Percentiles rank a stretch among this genome's conserved stretches.
Evolutionary conservation across 2,113 vertebrate species (phyloP).

Genomic region (Tor tambroides): DNA sequence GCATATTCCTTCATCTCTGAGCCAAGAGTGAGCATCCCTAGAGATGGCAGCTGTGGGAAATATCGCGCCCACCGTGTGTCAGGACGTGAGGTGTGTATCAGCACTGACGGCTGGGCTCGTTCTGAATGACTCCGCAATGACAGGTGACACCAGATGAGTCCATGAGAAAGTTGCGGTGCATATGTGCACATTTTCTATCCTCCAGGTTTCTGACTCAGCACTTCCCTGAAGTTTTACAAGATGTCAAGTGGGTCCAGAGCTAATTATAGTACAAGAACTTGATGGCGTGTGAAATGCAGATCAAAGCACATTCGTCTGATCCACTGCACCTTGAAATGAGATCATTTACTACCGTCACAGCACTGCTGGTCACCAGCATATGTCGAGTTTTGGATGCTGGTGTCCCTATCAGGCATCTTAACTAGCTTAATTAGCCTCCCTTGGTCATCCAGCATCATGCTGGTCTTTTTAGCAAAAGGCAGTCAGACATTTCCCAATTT

Average conservation of each 20-base stretch:
- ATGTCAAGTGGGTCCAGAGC: background rate
- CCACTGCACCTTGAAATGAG: slow-evolving; percentile 24
- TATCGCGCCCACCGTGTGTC: background rate
- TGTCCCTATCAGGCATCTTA: background rate
- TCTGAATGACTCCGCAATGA: background rate
- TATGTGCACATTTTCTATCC: background rate
- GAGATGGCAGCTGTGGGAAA: slow-evolving; percentile 44
- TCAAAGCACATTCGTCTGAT: slow-evolving; percentile 16
- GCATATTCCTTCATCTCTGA: slow-evolving; percentile 6
- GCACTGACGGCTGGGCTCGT: background rate
- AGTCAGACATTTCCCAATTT: background rate
- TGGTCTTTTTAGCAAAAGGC: background rate
- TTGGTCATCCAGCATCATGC: background rate
- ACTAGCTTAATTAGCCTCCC: slow-evolving; percentile 9
- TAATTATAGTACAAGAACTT: slow-evolving; percentile 1
- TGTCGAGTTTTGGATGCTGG: background rate
- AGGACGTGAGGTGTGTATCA: slow-evolving; percentile 18
- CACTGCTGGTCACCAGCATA: slow-evolving; percentile 2
- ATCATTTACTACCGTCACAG: background rate
- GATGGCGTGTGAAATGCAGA: background rate
- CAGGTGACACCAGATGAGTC: slow-evolving; percentile 24
- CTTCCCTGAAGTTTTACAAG: background rate
- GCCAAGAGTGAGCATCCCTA: background rate
- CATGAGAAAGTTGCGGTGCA: background rate
- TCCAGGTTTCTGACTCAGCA: slow-evolving; percentile 31